Conservation (phyloP, 2,888 invertebrate species). For the Lacanobia oleracea region DNA sequence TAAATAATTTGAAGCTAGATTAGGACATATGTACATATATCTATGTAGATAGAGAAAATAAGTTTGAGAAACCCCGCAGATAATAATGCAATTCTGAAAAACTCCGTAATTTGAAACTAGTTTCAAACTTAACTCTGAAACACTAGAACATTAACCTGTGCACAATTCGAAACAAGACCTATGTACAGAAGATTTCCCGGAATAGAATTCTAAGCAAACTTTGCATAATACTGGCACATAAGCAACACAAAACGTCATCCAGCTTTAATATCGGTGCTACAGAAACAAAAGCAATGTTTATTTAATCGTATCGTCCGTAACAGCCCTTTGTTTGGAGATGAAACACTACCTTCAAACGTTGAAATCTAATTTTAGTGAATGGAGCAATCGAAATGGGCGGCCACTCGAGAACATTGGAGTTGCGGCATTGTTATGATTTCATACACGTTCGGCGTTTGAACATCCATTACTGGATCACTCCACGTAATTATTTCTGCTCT, state of each 20-base stretch:
- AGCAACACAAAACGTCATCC: slow-evolving; percentile 37
- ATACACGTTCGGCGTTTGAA: slow-evolving; percentile 40
- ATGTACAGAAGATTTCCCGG: background rate
- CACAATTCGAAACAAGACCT: slow-evolving; percentile 4
- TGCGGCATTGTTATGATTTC: slow-evolving; percentile 63
- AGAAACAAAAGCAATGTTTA: slow-evolving; percentile 65
- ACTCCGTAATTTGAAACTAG: background rate
- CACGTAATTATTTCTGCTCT: slow-evolving; percentile 37
- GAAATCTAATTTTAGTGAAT: slow-evolving; percentile 71
- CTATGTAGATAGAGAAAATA: no score
- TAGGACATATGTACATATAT: no score
- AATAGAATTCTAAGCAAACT: slow-evolving; percentile 32
- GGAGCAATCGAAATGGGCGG: slow-evolving; percentile 62
- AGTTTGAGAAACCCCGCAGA: no score
- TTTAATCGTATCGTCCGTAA: slow-evolving; percentile 67
- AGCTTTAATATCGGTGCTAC: slow-evolving; percentile 51
- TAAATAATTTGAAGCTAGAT: background rate
- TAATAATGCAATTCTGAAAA: no score
- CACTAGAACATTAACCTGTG: background rate
- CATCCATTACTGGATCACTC: slow-evolving; percentile 40
- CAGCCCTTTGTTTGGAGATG: slow-evolving; percentile 69
- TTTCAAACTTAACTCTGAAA: background rate
- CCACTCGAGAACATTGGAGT: slow-evolving; percentile 57
- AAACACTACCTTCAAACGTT: slow-evolving; percentile 68
- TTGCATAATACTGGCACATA: slow-evolving; percentile 18